These are phyloP conservation scores for Scolopax rusticola DNA, from an alignment of 2,797 vertebrate genomes.

Conservation along the genomic window DNA sequence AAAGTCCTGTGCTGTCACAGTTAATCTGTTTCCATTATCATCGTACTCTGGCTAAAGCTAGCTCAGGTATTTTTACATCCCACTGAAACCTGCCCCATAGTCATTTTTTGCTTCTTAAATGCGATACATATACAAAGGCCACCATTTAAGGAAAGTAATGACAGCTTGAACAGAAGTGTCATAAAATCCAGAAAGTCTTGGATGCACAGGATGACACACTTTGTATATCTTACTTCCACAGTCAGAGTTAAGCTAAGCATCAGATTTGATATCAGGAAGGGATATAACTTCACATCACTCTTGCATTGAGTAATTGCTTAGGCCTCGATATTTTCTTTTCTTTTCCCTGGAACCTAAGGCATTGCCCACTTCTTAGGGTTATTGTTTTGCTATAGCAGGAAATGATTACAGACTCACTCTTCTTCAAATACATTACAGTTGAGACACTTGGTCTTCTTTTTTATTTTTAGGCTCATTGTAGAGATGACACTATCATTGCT, in stretches of 20 bases:
- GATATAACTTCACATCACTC: neutral
- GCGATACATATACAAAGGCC: neutral
- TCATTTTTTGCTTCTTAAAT: neutral
- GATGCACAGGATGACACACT: neutral
- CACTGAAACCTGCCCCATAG: neutral
- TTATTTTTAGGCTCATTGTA: neutral
- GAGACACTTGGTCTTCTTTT: rapidly evolving
- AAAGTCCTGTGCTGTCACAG: neutral
- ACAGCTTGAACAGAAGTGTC: neutral
- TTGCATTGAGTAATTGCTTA: neutral
- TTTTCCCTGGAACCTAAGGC: neutral
- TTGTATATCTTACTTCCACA: neutral
- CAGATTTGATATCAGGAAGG: neutral
- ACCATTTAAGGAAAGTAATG: neutral
- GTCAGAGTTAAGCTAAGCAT: neutral
- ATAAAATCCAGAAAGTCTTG: neutral
- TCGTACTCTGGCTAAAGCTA: neutral
- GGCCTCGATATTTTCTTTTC: neutral
- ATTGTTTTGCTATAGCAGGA: neutral
- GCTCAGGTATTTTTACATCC: neutral
- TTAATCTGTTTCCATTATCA: neutral
- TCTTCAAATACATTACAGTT: neutral
- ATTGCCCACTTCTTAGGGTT: neutral
- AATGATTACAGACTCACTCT: neutral
- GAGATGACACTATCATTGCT: neutral